Conservation (phyloP, 1,140 invertebrate species). For the Drosophila arawakana region DNA sequence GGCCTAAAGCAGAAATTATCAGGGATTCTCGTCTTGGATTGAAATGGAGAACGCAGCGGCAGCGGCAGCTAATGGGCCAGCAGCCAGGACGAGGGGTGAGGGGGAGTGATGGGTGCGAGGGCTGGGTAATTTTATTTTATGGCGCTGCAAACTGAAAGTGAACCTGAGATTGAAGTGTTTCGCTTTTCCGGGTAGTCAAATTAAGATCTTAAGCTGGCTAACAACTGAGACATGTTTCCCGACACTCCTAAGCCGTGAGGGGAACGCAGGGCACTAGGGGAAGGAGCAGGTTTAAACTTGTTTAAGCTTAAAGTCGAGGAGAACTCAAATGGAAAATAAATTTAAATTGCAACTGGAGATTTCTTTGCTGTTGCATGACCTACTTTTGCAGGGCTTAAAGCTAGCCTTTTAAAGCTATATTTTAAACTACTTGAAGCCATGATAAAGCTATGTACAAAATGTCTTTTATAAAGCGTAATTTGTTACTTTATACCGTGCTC, state of each 20-base stretch:
- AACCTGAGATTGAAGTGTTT: constrained; percentile 42
- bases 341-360: too few species aligned
- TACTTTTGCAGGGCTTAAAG: too few species aligned
- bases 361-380: too few species aligned
- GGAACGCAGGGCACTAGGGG: constrained; percentile 9
- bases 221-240: constrained; percentile 25
- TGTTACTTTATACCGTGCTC: too few species aligned
- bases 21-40: constrained; percentile 11
- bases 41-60: constrained; percentile 3
- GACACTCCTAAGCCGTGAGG: constrained; percentile 39
- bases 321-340: too few species aligned
- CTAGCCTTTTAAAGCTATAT: too few species aligned
- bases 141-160: constrained; percentile 32
- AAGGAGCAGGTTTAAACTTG: background rate
- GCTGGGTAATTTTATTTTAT: constrained; percentile 64
- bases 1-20: constrained; percentile 18
- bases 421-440: too few species aligned
- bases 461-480: too few species aligned
- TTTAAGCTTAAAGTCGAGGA: constrained; percentile 4
- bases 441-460: too few species aligned
- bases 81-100: constrained; percentile 8
- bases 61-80: constrained; percentile 50
- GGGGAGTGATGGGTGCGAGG: background rate
- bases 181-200: constrained; percentile 17
- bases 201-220: constrained; percentile 49